These are phyloP conservation scores for Uromys caudimaculatus DNA, from an alignment of 2,797 vertebrate genomes.

Conservation along the genomic window DNA sequence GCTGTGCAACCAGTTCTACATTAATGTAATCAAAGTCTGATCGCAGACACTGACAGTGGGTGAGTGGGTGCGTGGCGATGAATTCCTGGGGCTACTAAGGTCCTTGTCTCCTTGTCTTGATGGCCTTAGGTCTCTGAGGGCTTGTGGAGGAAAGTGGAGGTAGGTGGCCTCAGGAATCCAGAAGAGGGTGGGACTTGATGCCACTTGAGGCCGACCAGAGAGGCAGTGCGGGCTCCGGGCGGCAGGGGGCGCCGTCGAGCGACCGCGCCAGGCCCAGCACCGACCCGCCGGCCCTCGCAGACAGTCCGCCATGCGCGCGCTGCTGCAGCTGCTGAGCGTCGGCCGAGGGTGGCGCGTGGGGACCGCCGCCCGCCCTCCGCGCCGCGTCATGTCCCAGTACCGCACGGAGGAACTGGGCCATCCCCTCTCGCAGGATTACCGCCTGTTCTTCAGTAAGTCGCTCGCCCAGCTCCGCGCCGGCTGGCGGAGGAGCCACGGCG, in stretches of 20 bases:
- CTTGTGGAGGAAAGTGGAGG: background rate
- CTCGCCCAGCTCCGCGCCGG: background rate
- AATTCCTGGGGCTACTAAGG: background rate
- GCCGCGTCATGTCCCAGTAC: slow-evolving; percentile 88
- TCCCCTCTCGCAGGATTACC: slow-evolving; percentile 90
- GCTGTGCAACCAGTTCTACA: background rate
- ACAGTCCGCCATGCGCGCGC: slow-evolving; percentile 77
- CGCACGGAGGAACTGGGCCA: slow-evolving; percentile 92
- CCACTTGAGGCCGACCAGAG: background rate
- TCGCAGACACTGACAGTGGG: background rate
- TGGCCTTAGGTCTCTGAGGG: background rate
- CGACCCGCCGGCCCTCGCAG: accelerated
- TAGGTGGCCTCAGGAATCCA: background rate
- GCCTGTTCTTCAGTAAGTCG: slow-evolving; percentile 97
- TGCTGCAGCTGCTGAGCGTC: slow-evolving; percentile 54
- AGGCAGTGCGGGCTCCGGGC: background rate
- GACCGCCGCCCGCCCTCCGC: background rate
- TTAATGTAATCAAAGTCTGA: background rate
- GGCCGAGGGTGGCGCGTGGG: background rate
- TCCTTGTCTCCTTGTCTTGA: background rate
- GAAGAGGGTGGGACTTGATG: background rate
- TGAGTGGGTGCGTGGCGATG: background rate
- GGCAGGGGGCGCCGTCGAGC: slow-evolving; percentile 72
- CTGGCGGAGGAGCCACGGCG: background rate
- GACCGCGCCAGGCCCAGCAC: accelerated